These are phyloP conservation scores for Cheilosia urbana DNA, from an alignment of 2,888 invertebrate genomes.

Conservation along the genomic window DNA sequence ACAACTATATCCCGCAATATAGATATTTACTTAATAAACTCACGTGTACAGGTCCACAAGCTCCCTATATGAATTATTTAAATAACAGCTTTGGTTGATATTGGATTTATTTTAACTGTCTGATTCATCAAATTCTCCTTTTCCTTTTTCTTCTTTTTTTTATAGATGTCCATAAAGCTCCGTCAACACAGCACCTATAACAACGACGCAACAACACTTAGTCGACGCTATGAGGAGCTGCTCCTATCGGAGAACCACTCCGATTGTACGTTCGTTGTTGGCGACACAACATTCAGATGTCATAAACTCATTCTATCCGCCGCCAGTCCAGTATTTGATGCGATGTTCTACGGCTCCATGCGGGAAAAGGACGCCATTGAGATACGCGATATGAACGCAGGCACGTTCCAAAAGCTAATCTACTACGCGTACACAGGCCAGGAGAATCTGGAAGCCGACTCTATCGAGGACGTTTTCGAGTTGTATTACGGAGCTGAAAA, in stretches of 20 bases:
- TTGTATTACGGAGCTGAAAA: constrained; percentile 83
- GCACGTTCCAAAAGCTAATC: constrained; percentile 83
- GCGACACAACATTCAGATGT: constrained; percentile 86
- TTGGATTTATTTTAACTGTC: neutral
- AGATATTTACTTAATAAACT: too few species aligned
- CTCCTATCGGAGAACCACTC: constrained; percentile 80
- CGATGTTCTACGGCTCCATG: constrained; percentile 92
- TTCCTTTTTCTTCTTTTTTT: constrained; percentile 27
- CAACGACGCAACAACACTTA: constrained; percentile 74
- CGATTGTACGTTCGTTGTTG: constrained; percentile 82
- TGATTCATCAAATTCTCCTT: constrained; percentile 7
- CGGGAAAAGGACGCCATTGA: constrained; percentile 82
- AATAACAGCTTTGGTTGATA: neutral
- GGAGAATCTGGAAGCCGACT: constrained; percentile 79
- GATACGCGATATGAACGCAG: constrained; percentile 83
- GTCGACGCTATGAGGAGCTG: constrained; percentile 81
- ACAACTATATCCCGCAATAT: too few species aligned
- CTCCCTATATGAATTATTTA: constrained; percentile 11
- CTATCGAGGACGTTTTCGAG: constrained; percentile 81
- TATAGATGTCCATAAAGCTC: constrained; percentile 74
- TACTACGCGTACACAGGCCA: constrained; percentile 82
- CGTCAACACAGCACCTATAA: constrained; percentile 30
- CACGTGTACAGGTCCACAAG: too few species aligned
- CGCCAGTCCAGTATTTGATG: constrained; percentile 94
- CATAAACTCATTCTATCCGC: constrained; percentile 92